phyloP scores from a whole-genome alignment of 1,140 invertebrate genomes.

The Chironomus tepperi region DNA sequence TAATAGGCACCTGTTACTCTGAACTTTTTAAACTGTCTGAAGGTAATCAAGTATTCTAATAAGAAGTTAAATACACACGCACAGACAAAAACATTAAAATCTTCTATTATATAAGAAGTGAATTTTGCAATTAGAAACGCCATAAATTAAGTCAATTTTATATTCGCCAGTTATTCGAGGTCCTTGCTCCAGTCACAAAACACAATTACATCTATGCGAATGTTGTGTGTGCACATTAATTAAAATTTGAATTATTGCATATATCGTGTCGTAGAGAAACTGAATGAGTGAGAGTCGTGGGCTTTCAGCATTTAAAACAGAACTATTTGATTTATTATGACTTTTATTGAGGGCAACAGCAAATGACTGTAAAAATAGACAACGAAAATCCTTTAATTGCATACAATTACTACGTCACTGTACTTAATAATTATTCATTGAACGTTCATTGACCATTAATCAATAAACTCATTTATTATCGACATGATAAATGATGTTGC shows the following conservation, averaged over 20 bases:
- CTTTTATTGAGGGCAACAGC: neutral
- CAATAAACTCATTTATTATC: constrained; percentile 14
- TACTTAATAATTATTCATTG: neutral
- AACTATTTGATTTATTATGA: constrained; percentile 4
- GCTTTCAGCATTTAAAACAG: neutral
- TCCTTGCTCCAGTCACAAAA: neutral
- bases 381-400: neutral
- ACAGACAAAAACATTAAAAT: neutral
- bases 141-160: neutral
- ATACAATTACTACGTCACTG: neutral
- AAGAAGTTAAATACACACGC: neutral
- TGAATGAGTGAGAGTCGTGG: neutral
- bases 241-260: constrained; percentile 3
- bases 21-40: neutral
- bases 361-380: neutral
- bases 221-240: neutral
- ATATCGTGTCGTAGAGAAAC: neutral
- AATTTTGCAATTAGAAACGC: neutral
- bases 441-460: constrained; percentile 1
- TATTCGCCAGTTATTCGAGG: neutral
- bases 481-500: neutral
- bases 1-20: neutral
- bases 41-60: neutral
- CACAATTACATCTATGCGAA: neutral
- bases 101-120: neutral